Conservation (phyloP, 2,113 vertebrate genomes). For the Pelecanoides urinatrix region DNA sequence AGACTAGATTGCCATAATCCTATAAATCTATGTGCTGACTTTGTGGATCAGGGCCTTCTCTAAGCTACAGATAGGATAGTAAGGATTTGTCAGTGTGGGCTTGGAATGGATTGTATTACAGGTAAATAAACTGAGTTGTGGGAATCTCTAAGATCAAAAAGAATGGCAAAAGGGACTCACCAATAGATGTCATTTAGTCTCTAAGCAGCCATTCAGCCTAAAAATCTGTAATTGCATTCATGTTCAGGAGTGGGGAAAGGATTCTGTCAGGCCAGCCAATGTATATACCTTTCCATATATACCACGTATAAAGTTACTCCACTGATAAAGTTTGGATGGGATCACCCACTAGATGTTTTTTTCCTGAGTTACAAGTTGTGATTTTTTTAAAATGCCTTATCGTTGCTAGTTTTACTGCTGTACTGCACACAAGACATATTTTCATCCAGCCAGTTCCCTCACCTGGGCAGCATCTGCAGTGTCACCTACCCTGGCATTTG, state of each 20-base stretch:
- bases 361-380: neutral
- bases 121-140: constrained; percentile 6
- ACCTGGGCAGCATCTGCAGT: neutral
- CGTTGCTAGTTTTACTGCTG: neutral
- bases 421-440: neutral
- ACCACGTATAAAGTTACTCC: neutral
- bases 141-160: neutral
- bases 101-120: constrained; percentile 49
- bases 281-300: neutral
- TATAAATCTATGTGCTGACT: neutral
- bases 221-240: neutral
- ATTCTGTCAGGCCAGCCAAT: neutral
- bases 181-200: neutral
- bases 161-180: neutral
- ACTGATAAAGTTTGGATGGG: neutral
- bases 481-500: neutral
- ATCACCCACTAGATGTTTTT: neutral
- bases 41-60: neutral
- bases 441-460: neutral
- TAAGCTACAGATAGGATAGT: constrained; percentile 36
- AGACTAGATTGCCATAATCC: constrained; percentile 9
- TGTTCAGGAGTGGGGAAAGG: neutral
- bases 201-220: neutral
- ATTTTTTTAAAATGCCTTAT: neutral
- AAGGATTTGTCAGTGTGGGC: neutral